Evolutionary conservation across 2,797 vertebrate species (phyloP).

Genomic region (Sebastes minor): DNA sequence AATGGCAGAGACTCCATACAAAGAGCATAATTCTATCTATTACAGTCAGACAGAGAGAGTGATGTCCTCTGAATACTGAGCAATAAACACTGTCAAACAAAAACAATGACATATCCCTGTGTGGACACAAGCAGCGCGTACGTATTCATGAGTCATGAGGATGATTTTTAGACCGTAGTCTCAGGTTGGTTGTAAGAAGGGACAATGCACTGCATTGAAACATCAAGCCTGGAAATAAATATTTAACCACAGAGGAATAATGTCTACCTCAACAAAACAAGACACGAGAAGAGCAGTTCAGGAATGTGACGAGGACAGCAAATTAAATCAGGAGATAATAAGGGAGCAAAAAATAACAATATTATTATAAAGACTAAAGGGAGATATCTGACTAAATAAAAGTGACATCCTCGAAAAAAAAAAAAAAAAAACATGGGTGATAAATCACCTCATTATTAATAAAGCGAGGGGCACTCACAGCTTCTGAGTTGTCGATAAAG

Average conservation of each 20-base stretch:
- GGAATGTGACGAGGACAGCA: conserved; percentile 18
- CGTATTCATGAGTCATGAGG: conserved; percentile 40
- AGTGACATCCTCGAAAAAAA: neutral
- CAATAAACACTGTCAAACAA: conserved; percentile 16
- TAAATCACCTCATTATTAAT: neutral
- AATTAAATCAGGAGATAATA: conserved; percentile 29
- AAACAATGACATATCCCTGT: conserved; percentile 13
- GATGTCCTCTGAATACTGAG: conserved; percentile 40
- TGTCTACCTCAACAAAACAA: conserved; percentile 11
- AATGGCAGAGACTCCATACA: conserved; percentile 29
- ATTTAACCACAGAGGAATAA: conserved; percentile 42
- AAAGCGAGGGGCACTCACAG: conserved; percentile 84
- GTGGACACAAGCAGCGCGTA: conserved; percentile 9
- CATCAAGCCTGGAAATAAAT: conserved; percentile 41
- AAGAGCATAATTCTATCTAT: conserved; percentile 27
- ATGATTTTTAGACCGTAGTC: conserved; percentile 40
- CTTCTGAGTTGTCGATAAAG: conserved; percentile 99
- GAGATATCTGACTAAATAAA: conserved; percentile 4
- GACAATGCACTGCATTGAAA: conserved; percentile 28
- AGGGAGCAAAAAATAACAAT: neutral
- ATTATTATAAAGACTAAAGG: neutral
- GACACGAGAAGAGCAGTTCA: neutral
- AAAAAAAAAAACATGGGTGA: neutral
- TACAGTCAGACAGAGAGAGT: conserved; percentile 10
- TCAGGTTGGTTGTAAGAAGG: conserved; percentile 29